Conservation (phyloP, 2,888 invertebrate genomes). For the Chrysina gloriosa region DNA sequence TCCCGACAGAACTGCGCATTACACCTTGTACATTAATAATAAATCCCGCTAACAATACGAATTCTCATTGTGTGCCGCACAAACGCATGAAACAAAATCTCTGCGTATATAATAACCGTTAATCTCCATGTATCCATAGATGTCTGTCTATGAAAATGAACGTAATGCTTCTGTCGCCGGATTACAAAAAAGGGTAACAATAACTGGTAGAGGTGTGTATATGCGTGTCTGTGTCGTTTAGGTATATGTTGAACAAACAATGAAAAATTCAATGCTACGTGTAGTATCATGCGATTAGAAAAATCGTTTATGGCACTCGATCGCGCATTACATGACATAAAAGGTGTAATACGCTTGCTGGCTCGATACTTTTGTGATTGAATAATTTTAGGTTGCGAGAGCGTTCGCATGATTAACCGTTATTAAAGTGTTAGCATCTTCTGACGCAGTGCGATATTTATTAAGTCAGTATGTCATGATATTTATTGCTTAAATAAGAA, state of each 20-base stretch:
- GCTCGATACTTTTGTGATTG: not conserved
- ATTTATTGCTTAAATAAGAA: too few species aligned
- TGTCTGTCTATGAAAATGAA: slow-evolving; percentile 18
- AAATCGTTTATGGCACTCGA: slow-evolving; percentile 1
- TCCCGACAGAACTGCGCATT: not conserved
- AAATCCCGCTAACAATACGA: not conserved
- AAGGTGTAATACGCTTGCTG: slow-evolving; percentile 2
- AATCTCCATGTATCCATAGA: not conserved
- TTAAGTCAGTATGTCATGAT: not conserved
- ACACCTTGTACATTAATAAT: slow-evolving; percentile 4
- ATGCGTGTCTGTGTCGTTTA: not conserved
- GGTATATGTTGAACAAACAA: not conserved
- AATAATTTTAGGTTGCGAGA: not conserved
- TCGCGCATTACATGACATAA: slow-evolving; percentile 3
- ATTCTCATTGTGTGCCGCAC: not conserved
- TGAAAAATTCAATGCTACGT: not conserved
- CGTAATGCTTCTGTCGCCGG: slow-evolving; percentile 1
- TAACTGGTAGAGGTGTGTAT: slow-evolving; percentile 7
- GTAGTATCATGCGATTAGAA: slow-evolving; percentile 10
- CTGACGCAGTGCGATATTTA: not conserved
- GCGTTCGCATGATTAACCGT: not conserved
- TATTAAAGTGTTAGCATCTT: not conserved
- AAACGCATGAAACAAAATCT: not conserved
- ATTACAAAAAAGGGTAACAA: slow-evolving; percentile 17
- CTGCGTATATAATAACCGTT: not conserved